phyloP scores from a whole-genome alignment of 2,888 invertebrate genomes.

The Pomacea canaliculata region DNA sequence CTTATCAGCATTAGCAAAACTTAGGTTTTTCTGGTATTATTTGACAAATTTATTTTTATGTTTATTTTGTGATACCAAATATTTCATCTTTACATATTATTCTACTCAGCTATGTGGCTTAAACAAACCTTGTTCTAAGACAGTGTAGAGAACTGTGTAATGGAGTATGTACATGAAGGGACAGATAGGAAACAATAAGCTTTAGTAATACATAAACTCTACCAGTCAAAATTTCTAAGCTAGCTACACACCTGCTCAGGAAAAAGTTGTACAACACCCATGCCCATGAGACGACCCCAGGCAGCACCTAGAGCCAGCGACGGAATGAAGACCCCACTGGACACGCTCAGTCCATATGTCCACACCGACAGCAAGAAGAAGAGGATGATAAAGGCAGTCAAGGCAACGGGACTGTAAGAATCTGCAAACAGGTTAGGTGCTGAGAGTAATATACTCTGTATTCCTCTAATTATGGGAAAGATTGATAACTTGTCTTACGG shows the following conservation, averaged over 20 bases:
- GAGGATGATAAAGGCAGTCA: conserved; percentile 73
- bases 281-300: conserved; percentile 93
- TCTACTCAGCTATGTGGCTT: too few relatives aligned
- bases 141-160: too few relatives aligned
- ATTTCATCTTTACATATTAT: too few relatives aligned
- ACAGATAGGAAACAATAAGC: too few relatives aligned
- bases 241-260: conserved; percentile 65
- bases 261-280: conserved; percentile 71
- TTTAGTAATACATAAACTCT: too few relatives aligned
- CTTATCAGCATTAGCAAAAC: too few relatives aligned
- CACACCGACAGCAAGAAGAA: conserved; percentile 91
- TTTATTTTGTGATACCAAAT: too few relatives aligned
- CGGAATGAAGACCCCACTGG: conserved; percentile 94
- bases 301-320: conserved; percentile 94
- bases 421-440: conserved; percentile 42
- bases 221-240: too few relatives aligned
- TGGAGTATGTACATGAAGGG: too few relatives aligned
- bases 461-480: not conserved
- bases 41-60: too few relatives aligned
- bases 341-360: conserved; percentile 95
- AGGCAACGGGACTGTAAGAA: conserved; percentile 47
- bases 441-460: not conserved
- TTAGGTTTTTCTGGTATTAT: too few relatives aligned
- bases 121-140: too few relatives aligned
- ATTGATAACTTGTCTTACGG: not conserved